Evolutionary conservation across 1,140 invertebrate genomes (phyloP).

Genomic region (Sitodiplosis mosellana): DNA sequence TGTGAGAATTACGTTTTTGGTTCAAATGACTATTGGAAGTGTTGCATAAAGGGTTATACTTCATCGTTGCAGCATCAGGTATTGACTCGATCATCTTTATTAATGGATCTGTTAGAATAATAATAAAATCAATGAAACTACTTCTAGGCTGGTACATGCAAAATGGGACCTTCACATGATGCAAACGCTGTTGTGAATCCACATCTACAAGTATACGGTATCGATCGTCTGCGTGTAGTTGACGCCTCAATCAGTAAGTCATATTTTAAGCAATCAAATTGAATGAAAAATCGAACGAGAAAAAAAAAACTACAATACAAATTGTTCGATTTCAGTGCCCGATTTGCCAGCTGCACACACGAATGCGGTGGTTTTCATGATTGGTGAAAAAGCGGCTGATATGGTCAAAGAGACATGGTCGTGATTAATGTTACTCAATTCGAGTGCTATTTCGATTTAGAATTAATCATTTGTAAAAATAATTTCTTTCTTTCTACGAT

Average conservation of each 20-base stretch:
- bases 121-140: conserved; percentile 78
- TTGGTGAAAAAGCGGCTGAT: conserved; percentile 61
- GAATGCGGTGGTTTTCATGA: conserved; percentile 49
- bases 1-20: conserved; percentile 38
- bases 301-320: not conserved
- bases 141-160: conserved; percentile 66
- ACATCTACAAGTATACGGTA: conserved; percentile 49
- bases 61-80: conserved; percentile 56
- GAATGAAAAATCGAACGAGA: too few species aligned
- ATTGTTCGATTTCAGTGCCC: conserved; percentile 36
- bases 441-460: too few species aligned
- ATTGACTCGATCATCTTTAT: too few species aligned
- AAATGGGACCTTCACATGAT: conserved; percentile 65
- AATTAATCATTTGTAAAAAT: too few species aligned
- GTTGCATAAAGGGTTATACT: conserved; percentile 36
- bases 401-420: conserved; percentile 61
- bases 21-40: conserved; percentile 44
- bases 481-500: too few species aligned
- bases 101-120: conserved; percentile 40
- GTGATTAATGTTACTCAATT: too few species aligned
- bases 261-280: too few species aligned
- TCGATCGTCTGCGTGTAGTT: conserved; percentile 48
- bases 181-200: conserved; percentile 64
- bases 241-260: conserved; percentile 52
- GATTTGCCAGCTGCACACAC: conserved; percentile 60